Conservation (phyloP, 64 coral and sea anemone species). For the Catalaphyllia jardinei region DNA sequence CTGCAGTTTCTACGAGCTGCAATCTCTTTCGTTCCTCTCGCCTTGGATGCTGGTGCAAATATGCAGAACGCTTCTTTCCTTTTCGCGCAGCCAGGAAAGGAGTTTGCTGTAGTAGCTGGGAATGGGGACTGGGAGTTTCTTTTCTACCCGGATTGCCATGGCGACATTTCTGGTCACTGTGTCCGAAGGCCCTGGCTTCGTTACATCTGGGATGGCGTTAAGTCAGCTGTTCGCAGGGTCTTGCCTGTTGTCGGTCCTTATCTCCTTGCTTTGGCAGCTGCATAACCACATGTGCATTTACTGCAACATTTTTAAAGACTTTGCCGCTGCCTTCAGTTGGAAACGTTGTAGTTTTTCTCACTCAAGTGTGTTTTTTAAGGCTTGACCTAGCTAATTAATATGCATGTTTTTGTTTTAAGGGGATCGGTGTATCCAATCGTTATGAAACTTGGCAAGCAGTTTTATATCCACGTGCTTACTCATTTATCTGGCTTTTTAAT, state of each 20-base stretch:
- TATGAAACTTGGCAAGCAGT: too few relatives aligned
- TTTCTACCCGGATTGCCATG: not conserved
- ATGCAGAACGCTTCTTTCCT: constrained; percentile 7
- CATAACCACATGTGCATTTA: not conserved
- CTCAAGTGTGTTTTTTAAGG: too few relatives aligned
- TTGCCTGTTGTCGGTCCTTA: not conserved
- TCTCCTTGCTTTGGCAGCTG: not conserved
- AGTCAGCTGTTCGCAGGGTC: not conserved
- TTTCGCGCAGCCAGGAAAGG: not conserved
- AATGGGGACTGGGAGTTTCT: constrained; percentile 16
- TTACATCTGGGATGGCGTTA: not conserved
- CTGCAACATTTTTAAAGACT: too few relatives aligned
- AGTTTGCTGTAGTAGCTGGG: not conserved
- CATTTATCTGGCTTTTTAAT: too few relatives aligned
- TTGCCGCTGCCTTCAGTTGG: too few relatives aligned
- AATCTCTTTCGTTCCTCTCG: not conserved
- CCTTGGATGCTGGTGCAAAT: not conserved
- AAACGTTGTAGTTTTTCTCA: too few relatives aligned
- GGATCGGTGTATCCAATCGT: too few relatives aligned
- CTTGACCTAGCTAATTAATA: too few relatives aligned
- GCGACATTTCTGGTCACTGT: not conserved
- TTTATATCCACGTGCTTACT: too few relatives aligned
- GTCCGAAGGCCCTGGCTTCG: not conserved
- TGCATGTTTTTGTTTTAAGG: too few relatives aligned
- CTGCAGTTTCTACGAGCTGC: not conserved